A percentile compares a stretch with the other conserved stretches of the same genome.
Conservation (phyloP, 2,888 invertebrate genomes). For the Dilophus febrilis region DNA sequence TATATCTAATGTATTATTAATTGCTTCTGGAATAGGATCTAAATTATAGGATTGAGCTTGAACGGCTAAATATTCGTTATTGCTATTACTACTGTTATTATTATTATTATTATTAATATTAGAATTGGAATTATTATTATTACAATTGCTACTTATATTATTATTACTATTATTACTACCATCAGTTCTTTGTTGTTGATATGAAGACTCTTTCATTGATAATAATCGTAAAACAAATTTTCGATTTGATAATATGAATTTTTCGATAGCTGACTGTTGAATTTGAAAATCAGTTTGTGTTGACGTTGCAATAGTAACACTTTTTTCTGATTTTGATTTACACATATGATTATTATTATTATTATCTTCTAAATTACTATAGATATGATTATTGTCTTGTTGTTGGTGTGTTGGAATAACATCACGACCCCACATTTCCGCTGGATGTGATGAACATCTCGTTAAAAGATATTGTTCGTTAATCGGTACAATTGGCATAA, state of each 20-base stretch:
- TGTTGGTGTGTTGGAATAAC: conserved; percentile 12
- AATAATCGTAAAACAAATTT: conserved; percentile 53
- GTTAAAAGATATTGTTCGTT: conserved; percentile 17
- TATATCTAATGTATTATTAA: conserved; percentile 1
- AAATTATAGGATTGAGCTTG: conserved; percentile 1
- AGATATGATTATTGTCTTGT: background rate
- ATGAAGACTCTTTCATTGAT: conserved; percentile 46
- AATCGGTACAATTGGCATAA: conserved; percentile 18
- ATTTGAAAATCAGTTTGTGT: conserved; percentile 27
- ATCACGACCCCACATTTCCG: conserved; percentile 68
- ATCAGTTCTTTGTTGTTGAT: conserved; percentile 18
- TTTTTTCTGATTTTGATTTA: too few relatives aligned
- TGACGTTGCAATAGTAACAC: conserved; percentile 14
- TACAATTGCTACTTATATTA: conserved; percentile 16
- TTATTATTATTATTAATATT: conserved; percentile 8
- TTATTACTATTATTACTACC: conserved; percentile 1
- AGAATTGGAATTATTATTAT: conserved; percentile 13
- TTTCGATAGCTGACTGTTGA: conserved; percentile 26
- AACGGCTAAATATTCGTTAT: too few relatives aligned
- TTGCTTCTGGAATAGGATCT: conserved; percentile 5
- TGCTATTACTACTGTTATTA: background rate
- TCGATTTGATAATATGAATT: conserved; percentile 49
- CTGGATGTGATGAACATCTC: conserved; percentile 67
- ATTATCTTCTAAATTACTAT: background rate
- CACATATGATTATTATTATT: too few relatives aligned